Conservation (phyloP, 2,888 invertebrate species). For the Cancer borealis region DNA sequence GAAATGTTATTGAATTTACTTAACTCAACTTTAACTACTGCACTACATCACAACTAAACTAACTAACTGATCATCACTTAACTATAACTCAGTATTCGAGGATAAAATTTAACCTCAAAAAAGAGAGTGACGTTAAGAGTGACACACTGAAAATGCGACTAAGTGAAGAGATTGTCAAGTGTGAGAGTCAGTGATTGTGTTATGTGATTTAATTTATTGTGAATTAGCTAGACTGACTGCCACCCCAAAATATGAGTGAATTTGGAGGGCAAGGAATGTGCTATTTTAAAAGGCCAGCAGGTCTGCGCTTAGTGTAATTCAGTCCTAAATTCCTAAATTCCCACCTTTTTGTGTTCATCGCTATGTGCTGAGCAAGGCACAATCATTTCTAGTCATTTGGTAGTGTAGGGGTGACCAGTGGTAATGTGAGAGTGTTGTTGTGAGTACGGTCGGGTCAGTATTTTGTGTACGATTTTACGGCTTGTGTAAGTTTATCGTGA, state of each 20-base stretch:
- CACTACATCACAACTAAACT: constrained; percentile 44
- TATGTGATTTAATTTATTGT: background rate
- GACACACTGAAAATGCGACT: background rate
- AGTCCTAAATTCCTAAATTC: constrained; percentile 44
- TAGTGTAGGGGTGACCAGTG: constrained; percentile 45
- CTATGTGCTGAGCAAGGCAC: constrained; percentile 61
- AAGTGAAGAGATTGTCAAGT: background rate
- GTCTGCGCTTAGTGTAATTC: constrained; percentile 45
- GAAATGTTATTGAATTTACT: constrained; percentile 48
- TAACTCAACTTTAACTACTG: constrained; percentile 48
- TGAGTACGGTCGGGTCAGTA: background rate
- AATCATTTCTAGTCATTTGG: constrained; percentile 68
- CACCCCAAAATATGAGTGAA: background rate
- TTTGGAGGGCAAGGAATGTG: background rate
- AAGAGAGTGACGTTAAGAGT: background rate
- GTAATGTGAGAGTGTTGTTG: constrained; percentile 25
- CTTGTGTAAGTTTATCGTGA: background rate
- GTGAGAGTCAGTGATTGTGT: constrained; percentile 3
- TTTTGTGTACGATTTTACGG: constrained; percentile 5
- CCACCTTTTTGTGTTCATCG: constrained; percentile 74
- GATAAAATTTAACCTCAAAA: background rate
- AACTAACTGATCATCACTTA: background rate
- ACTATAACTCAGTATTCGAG: constrained; percentile 56
- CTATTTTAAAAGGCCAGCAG: background rate
- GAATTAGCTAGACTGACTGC: constrained; percentile 8